Evolutionary conservation across 2,113 vertebrate species (phyloP).

Genomic region (Oreochromis spilurus): DNA sequence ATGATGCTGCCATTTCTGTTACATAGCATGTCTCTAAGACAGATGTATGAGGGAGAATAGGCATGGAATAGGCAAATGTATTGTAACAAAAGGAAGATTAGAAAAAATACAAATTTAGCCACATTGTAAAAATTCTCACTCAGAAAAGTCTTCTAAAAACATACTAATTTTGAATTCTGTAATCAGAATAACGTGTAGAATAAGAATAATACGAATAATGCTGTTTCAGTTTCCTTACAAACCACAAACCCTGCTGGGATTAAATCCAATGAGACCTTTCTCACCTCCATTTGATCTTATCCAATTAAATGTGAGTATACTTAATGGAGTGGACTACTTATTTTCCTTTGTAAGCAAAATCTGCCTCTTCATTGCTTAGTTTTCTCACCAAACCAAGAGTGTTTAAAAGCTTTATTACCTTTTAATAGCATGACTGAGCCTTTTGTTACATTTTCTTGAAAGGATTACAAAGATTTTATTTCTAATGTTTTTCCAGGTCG

Average conservation of each 20-base stretch:
- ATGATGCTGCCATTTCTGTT: not conserved
- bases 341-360: not conserved
- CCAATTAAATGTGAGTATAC: conserved; percentile 24
- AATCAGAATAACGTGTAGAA: not conserved
- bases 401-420: not conserved
- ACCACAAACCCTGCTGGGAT: not conserved
- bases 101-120: not conserved
- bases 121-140: not conserved
- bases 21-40: not conserved
- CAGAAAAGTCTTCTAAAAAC: not conserved
- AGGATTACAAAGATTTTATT: not conserved
- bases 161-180: not conserved
- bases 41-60: not conserved
- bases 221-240: not conserved
- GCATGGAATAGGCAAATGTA: not conserved
- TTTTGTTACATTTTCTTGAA: not conserved
- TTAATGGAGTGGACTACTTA: not conserved
- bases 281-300: conserved; percentile 18
- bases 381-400: not conserved
- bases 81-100: not conserved
- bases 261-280: conserved; percentile 4
- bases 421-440: not conserved
- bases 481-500: not conserved
- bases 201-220: not conserved
- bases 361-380: not conserved